Evolutionary conservation across 2,888 invertebrate species (phyloP), one percentile per base, ranked within the genome.

Genomic region (Notodonta ziczac): DNA sequence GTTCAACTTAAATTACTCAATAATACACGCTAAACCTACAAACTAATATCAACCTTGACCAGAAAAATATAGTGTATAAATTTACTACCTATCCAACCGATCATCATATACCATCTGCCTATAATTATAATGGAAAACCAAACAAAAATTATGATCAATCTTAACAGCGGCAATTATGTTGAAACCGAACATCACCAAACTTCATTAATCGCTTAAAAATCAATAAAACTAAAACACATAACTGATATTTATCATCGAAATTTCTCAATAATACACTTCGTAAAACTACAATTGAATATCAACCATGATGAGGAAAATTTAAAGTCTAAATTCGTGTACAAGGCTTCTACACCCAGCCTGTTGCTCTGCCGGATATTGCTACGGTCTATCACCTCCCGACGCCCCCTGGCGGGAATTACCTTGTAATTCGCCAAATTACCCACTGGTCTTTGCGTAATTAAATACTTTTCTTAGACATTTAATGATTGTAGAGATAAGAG

Each of bases 371-470:
- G 92, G 93, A 93, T 89, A 92, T 90, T 87, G 83, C 87, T 74
- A 69, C 83, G 80, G 78, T 88, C 86, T 86, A 88, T 88, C 86
- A 80, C 78, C 70, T 70, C 77, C 66, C 66, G 73, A 82, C 81
- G 81, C 86, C 85, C 88, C 85, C 85, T 84, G 79, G 74, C 82
- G 86, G 84, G 88, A 88, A 90, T 89, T 83, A 86, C 88, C 85
- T 86, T 88, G 89, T 91, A 90, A 91, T 88, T 87, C 89, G 83
- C 80, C 85, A 90, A 91, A 91, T 92, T 91, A 91, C 89, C 82
- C 84, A 75, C 79, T 73, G 81, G 81, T 83, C 81, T 82, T 83
- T 72, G 66, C 73, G 85, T 91, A 91, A 91, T 91, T 92, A 91
- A 89, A 89, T 86, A 84, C 85, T 89, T 87, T 86, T 81, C 67